Percentiles rank a stretch among this genome's conserved stretches.
Evolutionary conservation across 1,140 invertebrate genomes (phyloP).

Genomic region (Melitaea cinxia): DNA sequence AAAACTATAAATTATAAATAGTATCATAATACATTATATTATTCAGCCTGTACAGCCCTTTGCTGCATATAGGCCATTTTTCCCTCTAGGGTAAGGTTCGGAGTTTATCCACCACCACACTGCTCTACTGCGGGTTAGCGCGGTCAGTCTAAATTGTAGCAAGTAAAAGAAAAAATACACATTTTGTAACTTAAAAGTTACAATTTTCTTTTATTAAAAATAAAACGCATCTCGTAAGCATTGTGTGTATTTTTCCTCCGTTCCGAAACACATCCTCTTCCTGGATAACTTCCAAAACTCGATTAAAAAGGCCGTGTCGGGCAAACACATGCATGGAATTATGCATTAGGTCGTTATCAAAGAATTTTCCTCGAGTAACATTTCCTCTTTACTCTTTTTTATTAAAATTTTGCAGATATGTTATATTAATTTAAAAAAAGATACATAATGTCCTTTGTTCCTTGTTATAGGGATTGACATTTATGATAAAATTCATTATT

Average conservation of each 20-base stretch:
- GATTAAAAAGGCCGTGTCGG: not conserved
- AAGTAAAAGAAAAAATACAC: not conserved
- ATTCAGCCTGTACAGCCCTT: no score
- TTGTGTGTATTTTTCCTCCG: not conserved
- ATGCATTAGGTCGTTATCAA: slow-evolving; percentile 6
- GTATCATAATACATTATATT: no score
- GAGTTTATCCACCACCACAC: no score
- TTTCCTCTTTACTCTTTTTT: not conserved
- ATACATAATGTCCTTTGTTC: no score
- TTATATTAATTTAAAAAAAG: no score
- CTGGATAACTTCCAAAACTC: slow-evolving; percentile 15
- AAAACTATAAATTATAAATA: no score
- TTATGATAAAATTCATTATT: no score
- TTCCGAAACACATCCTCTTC: not conserved
- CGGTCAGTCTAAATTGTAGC: no score
- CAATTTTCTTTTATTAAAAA: not conserved
- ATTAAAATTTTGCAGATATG: not conserved
- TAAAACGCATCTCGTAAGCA: not conserved
- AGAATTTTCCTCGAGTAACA: not conserved
- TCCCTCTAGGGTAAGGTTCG: no score
- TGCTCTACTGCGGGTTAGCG: no score
- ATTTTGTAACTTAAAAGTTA: not conserved
- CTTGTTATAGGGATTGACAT: no score
- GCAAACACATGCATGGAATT: slow-evolving; percentile 9
- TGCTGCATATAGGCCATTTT: no score